Evolutionary conservation across 1,140 invertebrate species (phyloP).

Genomic region (Episyrphus balteatus): DNA sequence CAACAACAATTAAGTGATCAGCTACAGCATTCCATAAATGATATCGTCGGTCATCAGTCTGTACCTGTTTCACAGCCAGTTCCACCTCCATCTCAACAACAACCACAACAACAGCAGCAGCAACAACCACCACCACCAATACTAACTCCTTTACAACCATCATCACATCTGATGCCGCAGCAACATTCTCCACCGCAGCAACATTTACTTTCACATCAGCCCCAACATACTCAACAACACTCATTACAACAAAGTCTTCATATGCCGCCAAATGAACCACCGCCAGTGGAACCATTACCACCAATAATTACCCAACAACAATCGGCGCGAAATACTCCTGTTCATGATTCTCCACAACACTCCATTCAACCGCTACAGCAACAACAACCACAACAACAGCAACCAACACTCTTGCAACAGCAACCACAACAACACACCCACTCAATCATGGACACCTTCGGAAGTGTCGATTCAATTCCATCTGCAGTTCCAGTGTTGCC

Average conservation of each 20-base stretch:
- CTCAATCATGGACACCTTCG: conserved; percentile 5
- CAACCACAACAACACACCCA: conserved; percentile 1
- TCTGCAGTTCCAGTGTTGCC: conserved; percentile 2
- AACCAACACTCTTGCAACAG: conserved; percentile 7
- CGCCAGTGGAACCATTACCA: background rate
- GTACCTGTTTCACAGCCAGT: conserved; percentile 14
- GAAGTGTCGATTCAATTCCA: conserved; percentile 1
- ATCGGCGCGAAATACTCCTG: background rate
- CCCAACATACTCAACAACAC: conserved; percentile 7
- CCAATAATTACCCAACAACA: conserved; percentile 3
- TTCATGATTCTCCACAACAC: background rate
- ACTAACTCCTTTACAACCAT: background rate
- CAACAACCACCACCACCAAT: conserved; percentile 6
- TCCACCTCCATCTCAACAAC: conserved; percentile 19
- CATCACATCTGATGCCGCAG: background rate
- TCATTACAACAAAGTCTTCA: conserved; percentile 2
- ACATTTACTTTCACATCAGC: conserved; percentile 8
- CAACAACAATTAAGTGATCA: conserved; percentile 28
- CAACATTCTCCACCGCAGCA: conserved; percentile 4
- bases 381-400: conserved; percentile 8
- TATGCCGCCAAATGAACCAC: conserved; percentile 9
- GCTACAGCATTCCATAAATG: conserved; percentile 35
- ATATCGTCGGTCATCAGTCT: conserved; percentile 22
- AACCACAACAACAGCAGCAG: conserved; percentile 17
- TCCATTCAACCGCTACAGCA: conserved; percentile 11